Base-by-base conservation (phyloP, 2,113 vertebrate species). In the Sebastes fasciatus region DNA sequence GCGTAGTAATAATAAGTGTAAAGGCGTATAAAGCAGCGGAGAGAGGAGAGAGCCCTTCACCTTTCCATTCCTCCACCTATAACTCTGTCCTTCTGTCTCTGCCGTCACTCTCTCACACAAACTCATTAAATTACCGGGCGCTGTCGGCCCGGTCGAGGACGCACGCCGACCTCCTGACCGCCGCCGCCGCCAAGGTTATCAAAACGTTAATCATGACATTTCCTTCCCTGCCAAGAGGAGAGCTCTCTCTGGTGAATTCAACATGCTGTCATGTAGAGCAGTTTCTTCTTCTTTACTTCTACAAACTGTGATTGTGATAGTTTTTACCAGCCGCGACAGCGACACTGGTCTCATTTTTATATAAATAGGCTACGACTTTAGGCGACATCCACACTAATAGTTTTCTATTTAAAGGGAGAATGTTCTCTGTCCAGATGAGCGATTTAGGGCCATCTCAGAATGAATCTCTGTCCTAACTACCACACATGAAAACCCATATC, bases 31-130 rank as follows among this genome's bases (percentile, higher is more conserved):
- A 73, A 80, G 80, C 68, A 63, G 58, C 42, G 23, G 5, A 57
- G 74, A 1, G 42, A 64, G 74, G 71, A 73, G 55, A 65, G 21
- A 72, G 69, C 23, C 78, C 61, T 80, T 80, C 65, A 74, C 69
- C 43, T 70, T 21, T 80, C 54, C 14, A 40, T 21, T 63, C 60
- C 52, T 52, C 52, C 66, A 62, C 17, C 40, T 10, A 10, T 13
- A 34, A 51, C 54, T 48, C 58, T 8, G 8, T 77, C 64, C 70
- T 12, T 55, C 57, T 75, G 23, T 69, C 67, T 64, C n/a, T 51
- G 48, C 34, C 2, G 9, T 85, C 86, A 12, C 71, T 68, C 19
- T 60, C 13, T 60, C 75, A 17, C 46, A 74, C 80, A 71, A 17
- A 69, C 67, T 77, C 45, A 89, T 77, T 57, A 34, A 63, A 74